These are phyloP conservation scores for Psophia crepitans DNA, from an alignment of 2,113 vertebrate genomes.

Conservation along the genomic window DNA sequence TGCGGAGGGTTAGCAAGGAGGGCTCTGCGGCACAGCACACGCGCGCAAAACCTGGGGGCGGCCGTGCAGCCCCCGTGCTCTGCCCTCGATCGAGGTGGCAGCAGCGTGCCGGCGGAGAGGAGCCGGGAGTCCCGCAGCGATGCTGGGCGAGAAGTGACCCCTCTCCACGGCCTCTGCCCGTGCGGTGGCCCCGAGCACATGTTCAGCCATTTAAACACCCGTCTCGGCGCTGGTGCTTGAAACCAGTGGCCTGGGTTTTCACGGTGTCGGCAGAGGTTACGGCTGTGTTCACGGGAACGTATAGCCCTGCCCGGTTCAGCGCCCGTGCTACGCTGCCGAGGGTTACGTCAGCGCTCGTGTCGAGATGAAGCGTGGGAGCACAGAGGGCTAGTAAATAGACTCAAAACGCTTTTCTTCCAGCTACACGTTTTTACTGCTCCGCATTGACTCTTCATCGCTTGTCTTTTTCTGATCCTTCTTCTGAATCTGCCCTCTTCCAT, in stretches of 20 bases:
- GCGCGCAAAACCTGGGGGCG: not conserved
- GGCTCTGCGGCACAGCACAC: not conserved
- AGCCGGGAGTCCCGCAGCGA: fast-evolving
- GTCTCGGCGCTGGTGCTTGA: fast-evolving
- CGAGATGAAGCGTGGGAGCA: not conserved
- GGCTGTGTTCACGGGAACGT: not conserved
- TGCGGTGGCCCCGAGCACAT: fast-evolving
- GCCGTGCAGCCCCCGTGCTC: fast-evolving
- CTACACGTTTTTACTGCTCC: not conserved
- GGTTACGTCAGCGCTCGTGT: not conserved
- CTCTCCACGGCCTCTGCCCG: not conserved
- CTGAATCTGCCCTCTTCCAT: not conserved
- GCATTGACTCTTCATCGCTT: not conserved
- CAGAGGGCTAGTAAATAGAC: slow-evolving; percentile 5
- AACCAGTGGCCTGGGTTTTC: not conserved
- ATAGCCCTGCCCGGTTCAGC: not conserved
- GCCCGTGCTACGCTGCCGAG: fast-evolving
- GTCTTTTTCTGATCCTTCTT: slow-evolving; percentile 22
- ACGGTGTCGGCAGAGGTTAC: not conserved
- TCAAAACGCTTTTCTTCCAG: not conserved
- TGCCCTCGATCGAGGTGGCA: not conserved
- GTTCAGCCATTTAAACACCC: not conserved
- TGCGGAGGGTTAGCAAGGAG: not conserved
- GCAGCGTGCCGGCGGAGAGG: not conserved
- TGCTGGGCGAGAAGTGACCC: not conserved